Evolutionary conservation across 2,888 invertebrate genomes (phyloP), one percentile per base, ranked within the genome.

Genomic region (Schizotus pectinicornis): DNA sequence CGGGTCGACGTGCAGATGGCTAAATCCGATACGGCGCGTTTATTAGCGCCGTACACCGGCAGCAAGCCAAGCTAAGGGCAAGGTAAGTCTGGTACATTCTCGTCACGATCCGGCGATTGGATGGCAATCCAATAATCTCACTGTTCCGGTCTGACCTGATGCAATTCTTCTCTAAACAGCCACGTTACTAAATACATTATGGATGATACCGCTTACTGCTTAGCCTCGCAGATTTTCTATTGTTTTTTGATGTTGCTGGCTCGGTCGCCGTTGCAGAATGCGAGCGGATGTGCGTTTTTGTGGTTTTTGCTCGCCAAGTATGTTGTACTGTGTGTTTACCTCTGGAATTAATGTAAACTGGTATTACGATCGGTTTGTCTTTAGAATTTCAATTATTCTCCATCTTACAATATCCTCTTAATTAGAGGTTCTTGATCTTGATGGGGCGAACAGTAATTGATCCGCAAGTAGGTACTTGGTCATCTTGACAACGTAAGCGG

Each of bases 111-210:
- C 64, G 63, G 62, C 74, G 75, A 75, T 80, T 76, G 77, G 77
- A 78, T 75, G 77, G 74, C 79, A 79, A 80, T 80, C 78, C 77
- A 80, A 79, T 80, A 80, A 79, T 78, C 77, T 74, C 75, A 77
- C 77, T 79, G 80, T 80, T 80, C 79, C 78, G 78, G 77, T 75
- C 73, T 71, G 71, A 72, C 71, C 72, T 71, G 71, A 72, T 72
- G 73, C 74, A 68, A 74, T 74, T 76, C 75, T 74, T 73, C 71
- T 74, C 67, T 72, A 73, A 74, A 73, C 65, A 72, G 70, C 69
- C 69, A 71, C 68, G 67, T 73, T 73, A 71, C 68, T 66, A 70
- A 68, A 75, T 74, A 66, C 67, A 69, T 67, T 67, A 69, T 71
- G 68, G 67, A 72, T 69, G 69, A 68, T 68, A 60, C 62, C 60